Evolutionary conservation across 1,140 invertebrate genomes (phyloP).

Genomic region (Pseudobourletiella spinata): DNA sequence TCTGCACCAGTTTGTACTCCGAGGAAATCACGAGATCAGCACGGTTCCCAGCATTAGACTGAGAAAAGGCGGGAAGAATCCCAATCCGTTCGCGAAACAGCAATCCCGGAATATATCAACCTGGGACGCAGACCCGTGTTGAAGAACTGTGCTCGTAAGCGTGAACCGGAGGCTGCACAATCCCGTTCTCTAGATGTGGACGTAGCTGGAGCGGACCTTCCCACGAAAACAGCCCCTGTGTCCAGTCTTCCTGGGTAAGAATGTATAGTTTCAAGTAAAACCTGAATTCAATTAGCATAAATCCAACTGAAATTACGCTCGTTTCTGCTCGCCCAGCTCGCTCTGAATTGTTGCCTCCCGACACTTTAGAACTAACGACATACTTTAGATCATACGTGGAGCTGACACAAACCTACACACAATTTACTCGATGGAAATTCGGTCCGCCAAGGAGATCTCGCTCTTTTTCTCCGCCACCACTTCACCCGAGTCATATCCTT

Average conservation of each 20-base stretch:
- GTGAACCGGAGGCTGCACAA: slow-evolving; percentile 80
- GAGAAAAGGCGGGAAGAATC: slow-evolving; percentile 48
- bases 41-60: too few relatives aligned
- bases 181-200: slow-evolving; percentile 83
- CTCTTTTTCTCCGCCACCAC: slow-evolving; percentile 75
- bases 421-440: slow-evolving; percentile 62
- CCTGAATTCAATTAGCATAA: background rate
- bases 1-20: too few relatives aligned
- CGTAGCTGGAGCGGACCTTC: too few relatives aligned
- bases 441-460: slow-evolving; percentile 54
- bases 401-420: too few relatives aligned
- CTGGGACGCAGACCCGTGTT: slow-evolving; percentile 72
- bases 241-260: slow-evolving; percentile 47
- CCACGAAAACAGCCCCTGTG: too few relatives aligned
- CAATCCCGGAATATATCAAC: slow-evolving; percentile 76
- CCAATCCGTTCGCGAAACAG: slow-evolving; percentile 77
- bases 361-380: too few relatives aligned
- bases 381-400: too few relatives aligned
- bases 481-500: slow-evolving; percentile 86
- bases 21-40: too few relatives aligned
- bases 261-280: slow-evolving; percentile 1
- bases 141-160: slow-evolving; percentile 87
- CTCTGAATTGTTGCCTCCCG: too few relatives aligned
- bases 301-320: too few relatives aligned
- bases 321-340: too few relatives aligned